A percentile compares a stretch with the other conserved stretches of the same genome.
Conservation (phyloP, 2,888 invertebrate genomes). For the Pseudococcus longispinus region DNA sequence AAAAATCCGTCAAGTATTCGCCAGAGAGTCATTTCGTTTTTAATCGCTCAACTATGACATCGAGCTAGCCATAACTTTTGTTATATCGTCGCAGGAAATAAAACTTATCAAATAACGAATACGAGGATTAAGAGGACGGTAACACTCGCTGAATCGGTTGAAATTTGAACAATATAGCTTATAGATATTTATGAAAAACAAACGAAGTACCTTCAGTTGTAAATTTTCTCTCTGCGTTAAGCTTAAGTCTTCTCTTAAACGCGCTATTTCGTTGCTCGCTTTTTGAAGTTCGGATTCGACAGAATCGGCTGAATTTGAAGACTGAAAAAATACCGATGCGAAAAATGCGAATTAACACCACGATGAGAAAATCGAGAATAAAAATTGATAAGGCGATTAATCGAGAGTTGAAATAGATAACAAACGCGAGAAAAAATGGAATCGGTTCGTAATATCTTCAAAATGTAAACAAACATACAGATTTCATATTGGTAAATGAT, state of each 20-base stretch:
- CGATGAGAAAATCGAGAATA: background rate
- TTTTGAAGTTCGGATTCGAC: conserved; percentile 70
- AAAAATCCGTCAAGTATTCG: no score
- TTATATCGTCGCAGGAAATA: no score
- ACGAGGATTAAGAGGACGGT: no score
- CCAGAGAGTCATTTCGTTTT: no score
- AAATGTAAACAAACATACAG: background rate
- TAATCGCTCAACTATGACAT: no score
- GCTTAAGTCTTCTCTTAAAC: conserved; percentile 79
- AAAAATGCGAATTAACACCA: background rate
- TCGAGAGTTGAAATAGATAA: background rate
- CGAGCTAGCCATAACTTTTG: no score
- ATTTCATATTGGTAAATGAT: background rate
- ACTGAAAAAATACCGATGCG: background rate
- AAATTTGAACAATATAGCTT: no score
- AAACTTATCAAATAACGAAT: no score
- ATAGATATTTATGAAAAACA: background rate
- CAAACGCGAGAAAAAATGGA: background rate
- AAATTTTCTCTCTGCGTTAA: conserved; percentile 84
- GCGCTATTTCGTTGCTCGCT: conserved; percentile 76
- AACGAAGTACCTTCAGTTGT: conserved; percentile 69
- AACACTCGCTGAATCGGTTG: no score
- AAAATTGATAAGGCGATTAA: background rate
- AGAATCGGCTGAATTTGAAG: conserved; percentile 57
- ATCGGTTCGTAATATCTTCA: background rate